Evolutionary conservation across 2,888 invertebrate genomes (phyloP), one percentile per base, ranked within the genome.

Genomic region (Scaptomyza reducta): DNA sequence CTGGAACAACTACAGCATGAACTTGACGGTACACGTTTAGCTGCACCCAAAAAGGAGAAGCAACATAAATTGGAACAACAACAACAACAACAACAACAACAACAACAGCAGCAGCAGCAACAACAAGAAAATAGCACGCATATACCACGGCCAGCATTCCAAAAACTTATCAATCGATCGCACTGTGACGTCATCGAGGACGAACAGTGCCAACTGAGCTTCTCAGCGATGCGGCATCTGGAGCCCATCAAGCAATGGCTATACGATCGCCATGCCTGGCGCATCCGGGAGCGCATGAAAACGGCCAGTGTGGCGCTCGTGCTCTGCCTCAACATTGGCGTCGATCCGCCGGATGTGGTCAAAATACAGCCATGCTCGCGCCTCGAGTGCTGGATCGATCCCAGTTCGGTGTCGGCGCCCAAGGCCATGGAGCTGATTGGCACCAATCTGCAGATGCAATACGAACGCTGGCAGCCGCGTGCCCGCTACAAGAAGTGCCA

Each of bases 231-330:
- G 54, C 87, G 92, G 46, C 96, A 97, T 88, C 94, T 94, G 61
- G 96, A 96, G 85, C 92, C 93, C 44, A 95, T 96, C 64, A 94
- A 95, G 87, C 95, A 95, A 11, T 93, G 94, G 51, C 93, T 93
- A 80, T 94, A 94, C 79, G 93, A 94, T 62, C 93, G 94, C 10
- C 96, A 97, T 87, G 94, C 96, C 72, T 98, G 98, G 98, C 94
- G 98, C 82, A 97, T 98, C 93, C 97, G 97, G 91, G 97, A 97
- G 91, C 94, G 97, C 96, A 99, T 99, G 97, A 99, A 99, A 93
- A 99, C 99, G 1, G 99, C 99, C 65, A 99, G 99, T 92, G 99
- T 99, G 62, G 99, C 99, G 0, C 93, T 99, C 70, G 99, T 99
- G 29, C 93, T 99, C 45, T 99, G 99, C 92, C 94, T 99, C 41